Base-by-base conservation (phyloP, 1,140 invertebrate species). In the Cheumatopsyche charites region DNA sequence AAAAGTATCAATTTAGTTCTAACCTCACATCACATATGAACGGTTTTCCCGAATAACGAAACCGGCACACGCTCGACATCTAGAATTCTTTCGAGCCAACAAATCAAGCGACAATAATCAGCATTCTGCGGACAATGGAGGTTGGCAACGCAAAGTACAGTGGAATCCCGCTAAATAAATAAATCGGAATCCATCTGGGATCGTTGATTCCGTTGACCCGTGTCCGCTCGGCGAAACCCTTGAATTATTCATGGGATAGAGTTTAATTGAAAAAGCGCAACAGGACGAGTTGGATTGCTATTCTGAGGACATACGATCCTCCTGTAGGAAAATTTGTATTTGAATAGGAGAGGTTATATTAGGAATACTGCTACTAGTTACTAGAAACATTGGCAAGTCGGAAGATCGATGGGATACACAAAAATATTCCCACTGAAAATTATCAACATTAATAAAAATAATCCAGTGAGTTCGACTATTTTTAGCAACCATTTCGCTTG, bases 201-300 rank as follows among this genome's bases (percentile, higher is more conserved):
- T 25, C 17, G 19, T 58, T 25, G 55, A 29, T 68, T 68, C 66
- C 47, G 49, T 68, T 68, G 47, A 68, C 66, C 66, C 47, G 66
- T 68, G 66, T 68, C 29, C 55, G 47, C 47, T 15, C 25, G 15
- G 47, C 66, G 11, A 12, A 25, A 12, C 62, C 25, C 66, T 55
- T 68, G 47, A 55, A 68, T 68, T 68, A 68, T 68, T 68, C 66
- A 68, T 55, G 15, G 25, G 25, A 36, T 36, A n/a, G 45, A 6
- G 36, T 68, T 68, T 68, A 68, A 68, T 68, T 68, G 66, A 68
- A 68, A 68, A 68, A 49, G 13, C 47, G 15, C 12, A 13, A 62
- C 62, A 7, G 21, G 47, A 68, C 49, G 26, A 52, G 45, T n/a
- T n/a, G 19, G 63, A 36, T 9, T 36, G 29, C 29, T 36, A n/a